phyloP scores from a whole-genome alignment of 2,888 invertebrate genomes.

The Drosophila yooni region DNA sequence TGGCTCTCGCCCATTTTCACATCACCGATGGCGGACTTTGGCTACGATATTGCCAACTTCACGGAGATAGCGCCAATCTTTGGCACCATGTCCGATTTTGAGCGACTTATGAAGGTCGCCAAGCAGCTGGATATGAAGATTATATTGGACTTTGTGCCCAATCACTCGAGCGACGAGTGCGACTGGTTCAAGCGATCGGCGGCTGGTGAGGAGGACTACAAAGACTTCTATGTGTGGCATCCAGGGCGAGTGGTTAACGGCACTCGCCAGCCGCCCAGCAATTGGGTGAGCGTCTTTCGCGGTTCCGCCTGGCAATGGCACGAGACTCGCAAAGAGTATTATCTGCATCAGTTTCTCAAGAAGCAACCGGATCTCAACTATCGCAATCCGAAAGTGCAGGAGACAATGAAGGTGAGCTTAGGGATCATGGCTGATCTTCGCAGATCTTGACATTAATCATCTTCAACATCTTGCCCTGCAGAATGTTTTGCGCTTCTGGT shows the following conservation, averaged over 20 bases:
- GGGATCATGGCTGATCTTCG: neutral
- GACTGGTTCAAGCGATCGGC: slow-evolving; percentile 93
- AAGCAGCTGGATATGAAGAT: slow-evolving; percentile 87
- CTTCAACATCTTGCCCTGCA: slow-evolving; percentile 20
- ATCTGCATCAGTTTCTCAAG: slow-evolving; percentile 88
- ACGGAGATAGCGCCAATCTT: slow-evolving; percentile 89
- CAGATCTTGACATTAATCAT: neutral
- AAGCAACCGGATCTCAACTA: slow-evolving; percentile 90
- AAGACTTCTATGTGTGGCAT: slow-evolving; percentile 92
- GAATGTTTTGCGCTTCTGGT: slow-evolving; percentile 90
- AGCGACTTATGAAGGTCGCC: slow-evolving; percentile 86
- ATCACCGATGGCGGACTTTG: slow-evolving; percentile 92
- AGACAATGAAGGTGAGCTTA: slow-evolving; percentile 82
- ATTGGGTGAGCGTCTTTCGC: slow-evolving; percentile 87
- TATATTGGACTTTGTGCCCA: slow-evolving; percentile 90
- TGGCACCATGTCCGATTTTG: slow-evolving; percentile 90
- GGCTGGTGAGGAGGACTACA: slow-evolving; percentile 87
- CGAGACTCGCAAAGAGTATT: slow-evolving; percentile 86
- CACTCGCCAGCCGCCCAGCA: slow-evolving; percentile 88
- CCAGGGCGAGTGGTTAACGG: slow-evolving; percentile 85
- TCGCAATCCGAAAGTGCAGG: slow-evolving; percentile 85
- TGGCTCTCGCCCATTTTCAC: slow-evolving; percentile 91
- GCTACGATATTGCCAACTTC: slow-evolving; percentile 91
- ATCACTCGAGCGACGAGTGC: slow-evolving; percentile 92
- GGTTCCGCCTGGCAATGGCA: slow-evolving; percentile 90